Base-by-base conservation (phyloP, 2,113 vertebrate genomes). In the Psilopsiagon aymara region DNA sequence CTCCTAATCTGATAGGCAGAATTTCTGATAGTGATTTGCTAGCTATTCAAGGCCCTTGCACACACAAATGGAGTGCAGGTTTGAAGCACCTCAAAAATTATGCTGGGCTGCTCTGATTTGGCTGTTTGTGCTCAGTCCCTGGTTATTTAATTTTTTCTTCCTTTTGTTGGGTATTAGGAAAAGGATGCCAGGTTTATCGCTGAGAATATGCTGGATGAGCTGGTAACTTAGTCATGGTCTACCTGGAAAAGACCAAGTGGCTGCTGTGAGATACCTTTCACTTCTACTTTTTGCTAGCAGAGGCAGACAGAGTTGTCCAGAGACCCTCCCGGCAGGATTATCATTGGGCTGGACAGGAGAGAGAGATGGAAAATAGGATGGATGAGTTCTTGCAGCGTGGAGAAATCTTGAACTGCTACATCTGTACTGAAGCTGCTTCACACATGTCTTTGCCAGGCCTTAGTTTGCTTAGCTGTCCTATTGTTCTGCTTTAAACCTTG, bases 141-240 rank as follows among this genome's bases (percentile, higher is more conserved):
- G 9, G 7, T 57, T 76, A 44, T 86, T 82, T 47, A 43, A 55
- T 68, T 60, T 2, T 67, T 68, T 74, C 21, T 59, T 89, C 21
- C 13, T 73, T 85, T 85, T 46, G 4, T 11, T 60, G n/a, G 19
- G 6, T n/a, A 29, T 31, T 82, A 24, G 11, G 46, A 9, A 64
- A 71, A 78, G 31, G 27, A 82, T 69, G 43, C 10, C 7, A 52
- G 25, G 19, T 2, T 89, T 60, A 47, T 84, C 89, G 82, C 47
- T 0, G 0, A 44, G 43, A 52, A 52, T 35, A 52, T 5, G 13
- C 21, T 57, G 52, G 4, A 17, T 84, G 66, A 79, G 10, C 0
- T 44, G 19, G 4, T 64, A 43, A 62, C 20, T 70, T 57, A n/a
- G 55, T 52, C 13, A 28, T 31, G 23, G 31, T 20, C 46, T 66